Base-by-base conservation (phyloP, 2,888 invertebrate genomes). In the Folsomia candida region DNA sequence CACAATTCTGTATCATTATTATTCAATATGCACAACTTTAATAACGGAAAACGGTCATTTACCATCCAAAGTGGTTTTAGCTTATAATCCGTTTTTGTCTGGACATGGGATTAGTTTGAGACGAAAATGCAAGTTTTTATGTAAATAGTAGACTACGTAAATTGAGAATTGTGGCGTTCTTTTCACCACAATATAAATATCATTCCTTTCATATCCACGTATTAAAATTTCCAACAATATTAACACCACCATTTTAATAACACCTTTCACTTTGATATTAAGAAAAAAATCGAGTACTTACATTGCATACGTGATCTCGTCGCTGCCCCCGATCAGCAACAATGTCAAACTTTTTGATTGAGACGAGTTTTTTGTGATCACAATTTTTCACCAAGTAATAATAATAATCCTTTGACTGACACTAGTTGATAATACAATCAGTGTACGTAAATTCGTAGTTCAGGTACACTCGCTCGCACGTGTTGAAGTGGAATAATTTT, bases 1-100 rank as follows among this genome's bases (percentile, higher is more conserved):
- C 24, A 64, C 51, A 64, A 64, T 47, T 51, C n/a, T 37, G 51
- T 64, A 47, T 64, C 29, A 51, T 64, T 24, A 47, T 51, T 51
- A 37, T 62, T 62, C 25, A 37, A 54, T 54, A 54, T 54, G 54
- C 54, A 54, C 54, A 20, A 22, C 54, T 54, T 18, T 6, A n/a
- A 54, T 54, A 62, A 37, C 47, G 63, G 63, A 64, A 64, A 64
- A 9, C 25, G 51, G 25, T 6, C 25, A 64, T 64, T 47, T 54
- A 54, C 54, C 6, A 54, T n/a, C n/a, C 54, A 14, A 54, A 54
- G 18, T 37, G 37, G 37, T 37, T 37, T 37, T 14, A 37, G 14
- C 37, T 14, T 14, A 37, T 37, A 37, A 37, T 37, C 37, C 37
- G 14, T 9, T 14, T 9, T 9, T 14, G 37, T 37, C 14, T 37